phyloP scores from a whole-genome alignment of 2,113 vertebrate species.

The Athene noctua region DNA sequence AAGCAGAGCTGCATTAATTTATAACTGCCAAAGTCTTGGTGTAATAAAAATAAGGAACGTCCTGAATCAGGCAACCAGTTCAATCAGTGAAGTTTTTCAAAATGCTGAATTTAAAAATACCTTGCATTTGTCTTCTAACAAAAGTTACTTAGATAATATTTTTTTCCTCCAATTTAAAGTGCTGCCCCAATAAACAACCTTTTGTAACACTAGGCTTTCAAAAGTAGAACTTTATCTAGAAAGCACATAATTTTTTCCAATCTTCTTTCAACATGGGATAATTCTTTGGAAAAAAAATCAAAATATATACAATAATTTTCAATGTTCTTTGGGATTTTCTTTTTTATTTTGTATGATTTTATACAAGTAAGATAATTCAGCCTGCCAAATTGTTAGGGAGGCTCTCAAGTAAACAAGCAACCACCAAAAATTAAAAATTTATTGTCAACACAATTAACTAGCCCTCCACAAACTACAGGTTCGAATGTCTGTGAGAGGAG shows the following conservation, averaged over 20 bases:
- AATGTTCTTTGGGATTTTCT: background rate
- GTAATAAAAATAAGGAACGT: background rate
- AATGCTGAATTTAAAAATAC: background rate
- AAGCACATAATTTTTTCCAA: background rate
- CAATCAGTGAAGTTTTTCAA: background rate
- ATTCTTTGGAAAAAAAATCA: background rate
- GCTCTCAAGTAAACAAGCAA: no score
- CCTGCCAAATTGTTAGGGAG: no score
- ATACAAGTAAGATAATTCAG: background rate
- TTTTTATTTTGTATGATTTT: background rate
- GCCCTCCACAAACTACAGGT: no score
- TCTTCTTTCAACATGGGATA: background rate
- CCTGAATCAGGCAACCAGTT: background rate
- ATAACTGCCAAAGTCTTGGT: background rate
- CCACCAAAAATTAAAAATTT: no score
- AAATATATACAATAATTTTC: background rate
- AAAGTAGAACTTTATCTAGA: background rate
- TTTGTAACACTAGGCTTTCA: background rate
- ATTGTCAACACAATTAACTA: no score
- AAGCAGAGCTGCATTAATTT: background rate
- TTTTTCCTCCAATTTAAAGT: background rate
- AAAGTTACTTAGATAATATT: background rate
- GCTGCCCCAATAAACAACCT: background rate
- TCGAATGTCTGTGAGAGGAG: no score
- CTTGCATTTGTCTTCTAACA: background rate